Evolutionary conservation across 2,888 invertebrate genomes (phyloP), one percentile per base, ranked within the genome.

Genomic region (Apantesis nais): DNA sequence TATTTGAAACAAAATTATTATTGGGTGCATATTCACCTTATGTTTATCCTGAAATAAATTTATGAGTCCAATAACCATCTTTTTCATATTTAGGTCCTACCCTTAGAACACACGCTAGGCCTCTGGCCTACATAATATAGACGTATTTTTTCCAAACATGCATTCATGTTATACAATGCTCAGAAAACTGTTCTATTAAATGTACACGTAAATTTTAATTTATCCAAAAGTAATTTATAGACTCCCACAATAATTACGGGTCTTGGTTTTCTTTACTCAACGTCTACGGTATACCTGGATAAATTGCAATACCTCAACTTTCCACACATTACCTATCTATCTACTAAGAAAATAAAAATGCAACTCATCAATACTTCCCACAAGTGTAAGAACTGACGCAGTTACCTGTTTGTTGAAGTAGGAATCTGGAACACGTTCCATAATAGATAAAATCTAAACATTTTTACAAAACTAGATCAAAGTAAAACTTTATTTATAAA

Each of bases 231-330:
- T 41, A 44, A 65, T 65, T 41, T 60, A 66, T 64, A 44, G 60
- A 31, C 58, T 44, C 65, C 65, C 14, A 61, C 60, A 52, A 34
- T 65, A 5, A 12, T 39, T n/a, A n/a, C 22, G 37, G 25, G 55
- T 60, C n/a, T 31, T 34, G 66, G 37, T 66, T 66, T 66, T 22
- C 41, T n/a, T 70, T 62, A 69, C 44, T 72, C 74, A 67, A 69
- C 66, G 67, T 37, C 63, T 63, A 39, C 22, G 48, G n/a, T 31
- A 63, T 44, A 31, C 63, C 31, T 29, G 8, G 22, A 44, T 44
- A 12, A 63, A 44, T 44, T 31, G 22, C 63, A n/a, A 44, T 63
- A 44, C 19, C 44, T 31, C 44, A 63, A 44, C 11, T 19, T 44
- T 63, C 29, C 41, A 44, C 44, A 7, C 44, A 2, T 44, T 31